Percentiles rank a stretch among this genome's conserved stretches.
These are phyloP conservation scores for Piprites chloris DNA, from an alignment of 2,113 vertebrate species.

Conservation along the genomic window DNA sequence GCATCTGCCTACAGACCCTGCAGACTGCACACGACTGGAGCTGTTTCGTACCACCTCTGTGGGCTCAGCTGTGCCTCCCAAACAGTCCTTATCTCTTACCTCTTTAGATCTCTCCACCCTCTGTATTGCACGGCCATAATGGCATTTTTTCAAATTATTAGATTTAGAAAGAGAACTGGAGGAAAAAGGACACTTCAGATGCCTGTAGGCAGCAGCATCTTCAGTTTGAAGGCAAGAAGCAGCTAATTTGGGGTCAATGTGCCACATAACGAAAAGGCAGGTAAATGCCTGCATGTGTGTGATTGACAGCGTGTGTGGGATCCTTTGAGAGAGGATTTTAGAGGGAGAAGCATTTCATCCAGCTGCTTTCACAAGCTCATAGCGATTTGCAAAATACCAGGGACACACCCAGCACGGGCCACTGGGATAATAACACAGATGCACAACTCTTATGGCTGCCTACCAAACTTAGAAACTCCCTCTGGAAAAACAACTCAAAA, in stretches of 20 bases:
- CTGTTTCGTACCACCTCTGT: background rate
- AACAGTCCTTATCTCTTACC: background rate
- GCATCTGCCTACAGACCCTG: background rate
- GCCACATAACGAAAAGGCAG: background rate
- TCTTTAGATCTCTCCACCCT: background rate
- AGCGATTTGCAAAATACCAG: background rate
- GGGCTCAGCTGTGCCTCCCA: background rate
- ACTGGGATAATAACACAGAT: constrained; percentile 31
- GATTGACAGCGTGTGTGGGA: background rate
- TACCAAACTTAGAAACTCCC: constrained; percentile 28
- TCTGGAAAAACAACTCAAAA: constrained; percentile 24
- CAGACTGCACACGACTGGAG: background rate
- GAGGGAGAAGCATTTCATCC: background rate
- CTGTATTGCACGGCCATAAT: background rate
- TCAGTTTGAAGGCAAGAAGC: background rate
- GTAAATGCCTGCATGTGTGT: background rate
- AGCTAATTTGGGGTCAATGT: background rate
- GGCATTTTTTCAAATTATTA: background rate
- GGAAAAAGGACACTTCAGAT: background rate
- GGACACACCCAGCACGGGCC: background rate
- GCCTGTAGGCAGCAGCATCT: background rate
- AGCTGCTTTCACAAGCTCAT: background rate
- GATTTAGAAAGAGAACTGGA: background rate
- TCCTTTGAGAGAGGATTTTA: background rate
- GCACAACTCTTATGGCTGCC: background rate